Evolutionary conservation across 2,113 vertebrate species (phyloP), one percentile per base, ranked within the genome.

Genomic region (Sceloporus tristichus): DNA sequence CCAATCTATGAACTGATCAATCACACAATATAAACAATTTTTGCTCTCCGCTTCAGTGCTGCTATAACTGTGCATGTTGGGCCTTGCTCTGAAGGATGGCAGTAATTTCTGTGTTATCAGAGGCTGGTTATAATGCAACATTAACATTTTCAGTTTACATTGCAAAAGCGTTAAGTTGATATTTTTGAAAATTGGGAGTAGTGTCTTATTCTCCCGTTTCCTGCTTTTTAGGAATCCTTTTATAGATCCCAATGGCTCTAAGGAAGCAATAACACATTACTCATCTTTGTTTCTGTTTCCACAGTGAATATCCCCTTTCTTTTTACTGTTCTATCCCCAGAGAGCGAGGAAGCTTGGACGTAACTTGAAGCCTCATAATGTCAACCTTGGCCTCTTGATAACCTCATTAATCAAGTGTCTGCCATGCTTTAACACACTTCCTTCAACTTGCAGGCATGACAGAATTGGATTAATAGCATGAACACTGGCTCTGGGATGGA

Each of bases 391-490:
- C 70, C 70, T 84, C 53, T 85, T 75, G 70, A 75, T 85, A 85
- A 59, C 83, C 83, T 59, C 83, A 85, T 85, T 56, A 74, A 75
- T 75, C 83, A 85, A 74, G 53, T 34, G 21, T 23, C 23, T 75
- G 70, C 18, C 10, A 6, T 59, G n/a, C n/a, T 73, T 73, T 68
- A 73, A 29, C 9, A 23, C 82, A 34, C n/a, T 75, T 85, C 82
- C 82, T 71, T 40, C 83, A 75, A 59, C 21, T 74, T 75, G 53
- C 83, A 59, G 70, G 23, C 53, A 38, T 59, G 21, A 40, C 83
- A 59, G 71, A 38, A n/a, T n/a, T 23, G 11, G 83, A 59, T 74
- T 74, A 74, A 74, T 48, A 74, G 38, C 48, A 29, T 84, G 68
- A 70, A 83, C 16, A 16, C 65, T 42, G 70, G 0, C n/a, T 38